Conservation (phyloP, 2,113 vertebrate genomes). For the Macquaria ambigua region DNA sequence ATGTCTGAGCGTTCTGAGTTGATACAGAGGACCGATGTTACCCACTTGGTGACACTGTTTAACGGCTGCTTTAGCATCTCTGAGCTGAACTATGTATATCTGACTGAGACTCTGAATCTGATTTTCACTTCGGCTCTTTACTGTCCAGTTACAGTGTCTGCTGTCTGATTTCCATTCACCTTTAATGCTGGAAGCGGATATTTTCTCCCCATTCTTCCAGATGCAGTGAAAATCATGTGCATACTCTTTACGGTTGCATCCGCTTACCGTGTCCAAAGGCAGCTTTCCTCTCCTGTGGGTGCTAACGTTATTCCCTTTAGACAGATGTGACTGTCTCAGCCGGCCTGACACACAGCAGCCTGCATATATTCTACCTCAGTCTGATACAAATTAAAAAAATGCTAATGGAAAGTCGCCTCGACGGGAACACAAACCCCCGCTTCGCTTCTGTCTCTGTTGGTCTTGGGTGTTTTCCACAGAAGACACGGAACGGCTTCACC, state of each 20-base stretch:
- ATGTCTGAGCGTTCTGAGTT: neutral
- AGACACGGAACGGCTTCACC: conserved; percentile 16
- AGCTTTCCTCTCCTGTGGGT: conserved; percentile 16
- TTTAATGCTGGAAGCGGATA: neutral
- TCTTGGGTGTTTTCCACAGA: conserved; percentile 54
- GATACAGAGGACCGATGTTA: neutral
- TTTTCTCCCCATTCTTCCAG: conserved; percentile 12
- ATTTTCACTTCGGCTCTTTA: neutral
- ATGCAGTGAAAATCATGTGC: conserved; percentile 35
- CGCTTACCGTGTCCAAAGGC: conserved; percentile 36
- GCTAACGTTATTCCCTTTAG: neutral
- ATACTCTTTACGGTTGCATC: neutral
- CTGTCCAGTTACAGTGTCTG: neutral
- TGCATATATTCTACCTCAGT: neutral
- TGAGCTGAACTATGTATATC: neutral
- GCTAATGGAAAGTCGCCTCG: neutral
- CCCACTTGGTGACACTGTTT: neutral
- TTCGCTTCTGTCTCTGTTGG: neutral
- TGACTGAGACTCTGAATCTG: neutral
- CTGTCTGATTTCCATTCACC: neutral
- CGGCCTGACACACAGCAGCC: neutral
- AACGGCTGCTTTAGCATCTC: conserved; percentile 26
- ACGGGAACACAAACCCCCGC: neutral
- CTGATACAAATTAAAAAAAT: neutral
- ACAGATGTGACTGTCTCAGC: neutral